Evolutionary conservation across 1,140 invertebrate genomes (phyloP).

Genomic region (Cryptotermes secundus): DNA sequence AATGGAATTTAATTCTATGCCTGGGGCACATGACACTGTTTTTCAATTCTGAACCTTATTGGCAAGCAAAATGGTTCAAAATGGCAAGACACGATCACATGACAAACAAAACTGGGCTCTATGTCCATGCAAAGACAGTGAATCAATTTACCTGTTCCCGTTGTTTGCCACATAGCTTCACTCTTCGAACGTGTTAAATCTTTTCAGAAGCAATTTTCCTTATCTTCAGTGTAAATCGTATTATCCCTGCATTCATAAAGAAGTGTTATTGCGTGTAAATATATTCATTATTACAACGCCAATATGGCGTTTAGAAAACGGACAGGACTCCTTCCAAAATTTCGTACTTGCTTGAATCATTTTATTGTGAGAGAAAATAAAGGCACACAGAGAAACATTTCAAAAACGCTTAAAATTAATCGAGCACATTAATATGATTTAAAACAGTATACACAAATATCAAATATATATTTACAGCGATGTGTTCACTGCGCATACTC

Average conservation of each 20-base stretch:
- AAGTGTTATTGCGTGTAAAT: neutral
- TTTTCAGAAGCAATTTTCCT: neutral
- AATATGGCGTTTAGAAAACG: constrained; percentile 19
- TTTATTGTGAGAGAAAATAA: neutral
- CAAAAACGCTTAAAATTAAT: neutral
- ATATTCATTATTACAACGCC: neutral
- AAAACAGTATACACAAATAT: neutral
- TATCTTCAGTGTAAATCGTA: neutral
- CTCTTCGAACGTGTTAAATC: neutral
- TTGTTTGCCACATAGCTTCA: neutral
- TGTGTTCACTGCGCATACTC: neutral
- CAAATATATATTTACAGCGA: neutral
- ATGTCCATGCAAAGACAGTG: neutral
- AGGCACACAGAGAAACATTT: neutral
- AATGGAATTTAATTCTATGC: neutral
- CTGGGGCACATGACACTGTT: neutral
- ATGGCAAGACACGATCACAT: constrained; percentile 32
- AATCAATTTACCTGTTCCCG: neutral
- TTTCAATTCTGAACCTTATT: constrained; percentile 35
- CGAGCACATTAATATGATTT: neutral
- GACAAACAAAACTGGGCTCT: constrained; percentile 32
- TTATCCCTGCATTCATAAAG: neutral
- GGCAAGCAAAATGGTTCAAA: constrained; percentile 36
- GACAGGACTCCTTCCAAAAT: constrained; percentile 3
- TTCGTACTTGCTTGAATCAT: neutral